A percentile compares a stretch with the other conserved stretches of the same genome.
phyloP scores from a whole-genome alignment of 1,140 invertebrate species.

The Drosophila jambulina region DNA sequence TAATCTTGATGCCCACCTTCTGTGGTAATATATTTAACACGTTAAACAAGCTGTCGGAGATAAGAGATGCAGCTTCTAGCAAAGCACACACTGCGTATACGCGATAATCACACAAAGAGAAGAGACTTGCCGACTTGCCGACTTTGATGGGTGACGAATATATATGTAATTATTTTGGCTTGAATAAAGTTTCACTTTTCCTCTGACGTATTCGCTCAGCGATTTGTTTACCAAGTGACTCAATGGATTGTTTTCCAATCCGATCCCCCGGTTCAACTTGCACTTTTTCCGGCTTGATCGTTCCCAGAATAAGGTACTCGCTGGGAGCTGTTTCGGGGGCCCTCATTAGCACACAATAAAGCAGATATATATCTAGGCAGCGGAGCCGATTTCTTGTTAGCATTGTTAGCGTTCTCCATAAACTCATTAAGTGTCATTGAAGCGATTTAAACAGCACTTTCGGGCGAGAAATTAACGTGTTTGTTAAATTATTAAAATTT shows the following conservation, averaged over 20 bases:
- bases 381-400: slow-evolving; percentile 37
- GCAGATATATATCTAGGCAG: slow-evolving; percentile 40
- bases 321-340: slow-evolving; percentile 60
- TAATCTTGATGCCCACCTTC: slow-evolving; percentile 41
- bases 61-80: slow-evolving; percentile 14
- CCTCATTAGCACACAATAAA: slow-evolving; percentile 80
- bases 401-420: slow-evolving; percentile 64
- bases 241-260: slow-evolving; percentile 40
- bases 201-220: slow-evolving; percentile 54
- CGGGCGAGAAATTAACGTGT: slow-evolving; percentile 27
- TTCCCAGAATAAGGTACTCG: slow-evolving; percentile 30
- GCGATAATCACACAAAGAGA: slow-evolving; percentile 24
- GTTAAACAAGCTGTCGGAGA: slow-evolving; percentile 36
- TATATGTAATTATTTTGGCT: slow-evolving; percentile 13
- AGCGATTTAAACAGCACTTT: slow-evolving; percentile 42
- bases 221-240: slow-evolving; percentile 58
- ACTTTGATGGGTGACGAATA: slow-evolving; percentile 70
- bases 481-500: slow-evolving; percentile 39
- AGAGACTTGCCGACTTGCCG: neutral
- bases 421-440: slow-evolving; percentile 54
- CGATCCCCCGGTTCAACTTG: slow-evolving; percentile 38
- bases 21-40: slow-evolving; percentile 22
- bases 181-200: slow-evolving; percentile 69
- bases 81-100: slow-evolving; percentile 52
- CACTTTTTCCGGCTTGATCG: slow-evolving; percentile 50